Percentiles rank a stretch among this genome's conserved stretches.
These are phyloP conservation scores for Nomada lathburiana DNA, from an alignment of 2,888 invertebrate genomes.

Conservation along the genomic window DNA sequence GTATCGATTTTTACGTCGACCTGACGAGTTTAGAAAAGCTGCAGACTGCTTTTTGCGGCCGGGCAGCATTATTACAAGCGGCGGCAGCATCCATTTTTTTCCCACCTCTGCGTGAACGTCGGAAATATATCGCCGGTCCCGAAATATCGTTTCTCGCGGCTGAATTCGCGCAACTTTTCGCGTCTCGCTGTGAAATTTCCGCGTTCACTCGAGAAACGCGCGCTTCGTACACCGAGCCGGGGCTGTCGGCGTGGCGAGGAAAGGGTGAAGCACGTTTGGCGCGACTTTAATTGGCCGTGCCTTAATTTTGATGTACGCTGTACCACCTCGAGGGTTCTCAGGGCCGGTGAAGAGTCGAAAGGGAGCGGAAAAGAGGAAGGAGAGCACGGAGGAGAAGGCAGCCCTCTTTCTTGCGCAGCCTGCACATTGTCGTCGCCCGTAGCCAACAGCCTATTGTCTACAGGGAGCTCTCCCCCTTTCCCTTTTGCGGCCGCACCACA, in stretches of 20 bases:
- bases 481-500: constrained; percentile 70
- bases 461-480: constrained; percentile 64
- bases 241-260: neutral
- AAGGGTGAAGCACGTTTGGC: constrained; percentile 54
- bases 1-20: constrained; percentile 51
- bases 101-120: neutral
- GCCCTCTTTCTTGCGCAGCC: constrained; percentile 51
- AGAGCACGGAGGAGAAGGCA: constrained; percentile 51
- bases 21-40: constrained; percentile 57
- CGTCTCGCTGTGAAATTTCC: constrained; percentile 17
- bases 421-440: constrained; percentile 79
- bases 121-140: constrained; percentile 16
- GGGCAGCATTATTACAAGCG: constrained; percentile 28
- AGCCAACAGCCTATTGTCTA: constrained; percentile 81
- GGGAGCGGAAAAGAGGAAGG: constrained; percentile 46
- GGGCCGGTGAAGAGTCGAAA: constrained; percentile 66
- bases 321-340: constrained; percentile 78
- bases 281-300: constrained; percentile 81
- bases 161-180: neutral
- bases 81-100: neutral
- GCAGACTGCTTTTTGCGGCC: constrained; percentile 32
- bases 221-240: neutral
- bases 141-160: constrained; percentile 34
- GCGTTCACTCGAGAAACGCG: neutral
- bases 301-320: constrained; percentile 79